Conservation (phyloP, 2,113 vertebrate species). For the Mesembrinibis cayennensis region DNA sequence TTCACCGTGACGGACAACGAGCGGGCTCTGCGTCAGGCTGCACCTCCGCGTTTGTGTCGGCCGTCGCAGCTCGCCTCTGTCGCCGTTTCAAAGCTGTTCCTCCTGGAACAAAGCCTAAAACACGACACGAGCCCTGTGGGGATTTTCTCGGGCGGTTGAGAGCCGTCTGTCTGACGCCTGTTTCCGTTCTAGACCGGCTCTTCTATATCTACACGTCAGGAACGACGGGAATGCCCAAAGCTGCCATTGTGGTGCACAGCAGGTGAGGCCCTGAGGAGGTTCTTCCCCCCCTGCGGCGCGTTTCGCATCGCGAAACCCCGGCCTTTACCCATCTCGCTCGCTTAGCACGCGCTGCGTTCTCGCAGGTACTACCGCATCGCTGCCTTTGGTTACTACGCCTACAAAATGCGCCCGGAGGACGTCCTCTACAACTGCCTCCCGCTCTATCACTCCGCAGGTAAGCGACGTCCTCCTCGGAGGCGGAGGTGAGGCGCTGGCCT, state of each 20-base stretch:
- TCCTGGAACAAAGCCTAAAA: background rate
- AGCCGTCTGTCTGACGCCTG: background rate
- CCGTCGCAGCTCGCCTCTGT: background rate
- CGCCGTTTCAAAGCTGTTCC: background rate
- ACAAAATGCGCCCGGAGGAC: slow-evolving; percentile 74
- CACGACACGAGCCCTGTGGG: background rate
- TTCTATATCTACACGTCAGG: slow-evolving; percentile 94
- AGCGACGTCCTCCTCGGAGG: background rate
- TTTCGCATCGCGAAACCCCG: background rate
- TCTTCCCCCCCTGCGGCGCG: fast-evolving
- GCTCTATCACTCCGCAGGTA: slow-evolving; percentile 90
- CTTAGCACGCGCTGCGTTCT: background rate
- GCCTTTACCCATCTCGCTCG: background rate
- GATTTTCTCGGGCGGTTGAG: background rate
- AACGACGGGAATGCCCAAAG: slow-evolving; percentile 90
- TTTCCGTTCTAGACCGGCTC: slow-evolving; percentile 74
- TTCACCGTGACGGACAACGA: no score
- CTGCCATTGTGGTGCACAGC: slow-evolving; percentile 90
- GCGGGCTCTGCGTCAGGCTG: background rate
- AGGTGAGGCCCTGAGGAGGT: slow-evolving; percentile 67
- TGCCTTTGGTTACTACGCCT: slow-evolving; percentile 84
- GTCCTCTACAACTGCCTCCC: slow-evolving; percentile 87
- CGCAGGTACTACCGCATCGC: slow-evolving; percentile 87
- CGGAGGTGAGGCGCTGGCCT: background rate
- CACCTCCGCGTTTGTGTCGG: fast-evolving